Evolutionary conservation across 92 coral and sea anemone species (phyloP).

Genomic region (Metridium senile): DNA sequence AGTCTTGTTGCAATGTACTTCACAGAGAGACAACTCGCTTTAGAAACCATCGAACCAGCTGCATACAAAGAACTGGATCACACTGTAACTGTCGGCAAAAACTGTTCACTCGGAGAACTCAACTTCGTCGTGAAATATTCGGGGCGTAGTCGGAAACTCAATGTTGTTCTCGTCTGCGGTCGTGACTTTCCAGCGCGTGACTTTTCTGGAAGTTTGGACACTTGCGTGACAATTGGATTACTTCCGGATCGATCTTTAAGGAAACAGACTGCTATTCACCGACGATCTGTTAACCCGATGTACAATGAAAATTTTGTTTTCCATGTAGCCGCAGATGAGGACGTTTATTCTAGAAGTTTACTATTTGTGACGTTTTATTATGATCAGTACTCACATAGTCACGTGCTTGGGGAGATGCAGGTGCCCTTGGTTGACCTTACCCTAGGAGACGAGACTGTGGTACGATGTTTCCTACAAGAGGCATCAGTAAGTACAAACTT

Average conservation of each 20-base stretch:
- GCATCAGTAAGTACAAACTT: conserved; percentile 37
- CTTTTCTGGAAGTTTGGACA: conserved; percentile 86
- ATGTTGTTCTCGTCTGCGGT: conserved; percentile 68
- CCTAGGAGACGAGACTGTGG: conserved; percentile 67
- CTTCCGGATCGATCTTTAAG: conserved; percentile 83
- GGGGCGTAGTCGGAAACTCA: conserved; percentile 66
- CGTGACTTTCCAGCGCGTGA: conserved; percentile 82
- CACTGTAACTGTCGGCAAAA: conserved; percentile 51
- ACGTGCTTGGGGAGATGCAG: conserved; percentile 77
- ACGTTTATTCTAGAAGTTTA: conserved; percentile 68
- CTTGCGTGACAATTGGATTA: conserved; percentile 78
- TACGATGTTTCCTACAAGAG: conserved; percentile 77
- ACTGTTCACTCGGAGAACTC: conserved; percentile 67
- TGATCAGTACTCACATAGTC: conserved; percentile 79
- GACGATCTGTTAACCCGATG: conserved; percentile 77
- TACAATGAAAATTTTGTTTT: conserved; percentile 80
- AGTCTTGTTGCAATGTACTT: conserved; percentile 75
- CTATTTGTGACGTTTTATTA: conserved; percentile 66
- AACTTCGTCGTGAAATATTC: conserved; percentile 65
- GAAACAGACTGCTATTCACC: conserved; percentile 83
- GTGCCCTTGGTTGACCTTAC: conserved; percentile 82
- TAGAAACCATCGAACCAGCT: conserved; percentile 66
- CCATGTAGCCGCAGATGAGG: conserved; percentile 66
- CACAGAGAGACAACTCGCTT: conserved; percentile 53
- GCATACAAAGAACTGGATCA: conserved; percentile 56